A percentile compares a stretch with the other conserved stretches of the same genome.
Conservation (phyloP, 2,113 vertebrate species). For the Syrrhaptes paradoxus region DNA sequence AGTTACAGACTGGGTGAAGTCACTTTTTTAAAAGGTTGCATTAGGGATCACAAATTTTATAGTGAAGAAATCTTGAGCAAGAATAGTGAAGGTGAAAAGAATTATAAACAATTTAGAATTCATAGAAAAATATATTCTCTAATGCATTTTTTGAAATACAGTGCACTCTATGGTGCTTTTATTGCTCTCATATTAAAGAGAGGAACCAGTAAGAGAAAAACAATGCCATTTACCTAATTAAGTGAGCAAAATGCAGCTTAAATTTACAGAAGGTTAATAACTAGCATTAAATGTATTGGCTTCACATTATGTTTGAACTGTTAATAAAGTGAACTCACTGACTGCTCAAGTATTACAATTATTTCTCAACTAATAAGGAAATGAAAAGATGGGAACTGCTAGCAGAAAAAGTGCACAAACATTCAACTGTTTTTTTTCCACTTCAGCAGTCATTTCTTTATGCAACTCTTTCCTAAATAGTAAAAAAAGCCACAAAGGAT, state of each 20-base stretch:
- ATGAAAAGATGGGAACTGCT: background rate
- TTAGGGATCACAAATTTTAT: conserved; percentile 8
- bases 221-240: conserved; percentile 52
- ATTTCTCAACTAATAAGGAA: conserved; percentile 22
- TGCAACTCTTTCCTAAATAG: background rate
- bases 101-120: conserved; percentile 15
- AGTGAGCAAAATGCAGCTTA: conserved; percentile 54
- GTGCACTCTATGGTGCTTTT: conserved; percentile 9
- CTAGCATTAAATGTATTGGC: conserved; percentile 46
- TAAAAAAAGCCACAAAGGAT: background rate
- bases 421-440: background rate
- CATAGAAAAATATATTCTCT: background rate
- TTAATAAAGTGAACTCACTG: conserved; percentile 56
- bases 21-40: conserved; percentile 42
- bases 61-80: conserved; percentile 20
- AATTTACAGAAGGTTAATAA: conserved; percentile 61
- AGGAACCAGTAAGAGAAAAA: conserved; percentile 24
- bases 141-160: background rate
- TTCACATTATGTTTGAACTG: conserved; percentile 55
- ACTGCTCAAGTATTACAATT: conserved; percentile 18
- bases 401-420: background rate
- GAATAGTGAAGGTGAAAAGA: conserved; percentile 29
- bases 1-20: conserved; percentile 52
- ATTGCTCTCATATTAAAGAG: conserved; percentile 25
- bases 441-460: background rate